Conservation (phyloP, 2,888 invertebrate species). For the Diaphora mendica region DNA sequence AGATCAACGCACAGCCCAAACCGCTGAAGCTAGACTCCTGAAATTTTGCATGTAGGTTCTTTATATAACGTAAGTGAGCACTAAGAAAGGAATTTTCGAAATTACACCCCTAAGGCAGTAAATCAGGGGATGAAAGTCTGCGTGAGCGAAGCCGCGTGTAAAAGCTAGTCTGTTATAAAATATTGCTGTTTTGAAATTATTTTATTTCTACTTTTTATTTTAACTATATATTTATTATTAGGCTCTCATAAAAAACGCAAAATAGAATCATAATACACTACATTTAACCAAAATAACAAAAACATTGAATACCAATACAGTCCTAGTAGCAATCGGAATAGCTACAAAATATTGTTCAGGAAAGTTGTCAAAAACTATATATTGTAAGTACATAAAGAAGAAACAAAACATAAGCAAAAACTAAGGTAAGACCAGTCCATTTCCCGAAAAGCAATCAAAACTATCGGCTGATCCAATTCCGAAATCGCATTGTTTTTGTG, state of each 20-base stretch:
- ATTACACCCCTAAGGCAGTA: no score
- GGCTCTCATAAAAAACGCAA: background rate
- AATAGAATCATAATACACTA: background rate
- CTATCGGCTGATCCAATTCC: constrained; percentile 72
- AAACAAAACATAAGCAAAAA: constrained; percentile 47
- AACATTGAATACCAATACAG: background rate
- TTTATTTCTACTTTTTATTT: background rate
- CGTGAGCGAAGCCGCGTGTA: no score
- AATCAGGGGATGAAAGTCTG: no score
- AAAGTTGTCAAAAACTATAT: background rate
- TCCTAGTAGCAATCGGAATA: background rate
- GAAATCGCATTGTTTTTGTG: constrained; percentile 69
- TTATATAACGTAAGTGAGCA: no score
- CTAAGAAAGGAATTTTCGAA: no score
- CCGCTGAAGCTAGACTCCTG: no score
- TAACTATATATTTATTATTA: background rate
- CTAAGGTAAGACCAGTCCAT: constrained; percentile 55
- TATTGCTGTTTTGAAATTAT: background rate
- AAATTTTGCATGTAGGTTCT: no score
- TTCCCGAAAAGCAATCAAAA: constrained; percentile 76
- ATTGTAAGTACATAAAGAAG: constrained; percentile 15
- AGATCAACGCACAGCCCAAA: no score
- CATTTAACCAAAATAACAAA: background rate
- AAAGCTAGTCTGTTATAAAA: background rate
- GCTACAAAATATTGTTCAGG: background rate